phyloP scores from a whole-genome alignment of 2,797 vertebrate species.

The Pangasius sanitwongsei region DNA sequence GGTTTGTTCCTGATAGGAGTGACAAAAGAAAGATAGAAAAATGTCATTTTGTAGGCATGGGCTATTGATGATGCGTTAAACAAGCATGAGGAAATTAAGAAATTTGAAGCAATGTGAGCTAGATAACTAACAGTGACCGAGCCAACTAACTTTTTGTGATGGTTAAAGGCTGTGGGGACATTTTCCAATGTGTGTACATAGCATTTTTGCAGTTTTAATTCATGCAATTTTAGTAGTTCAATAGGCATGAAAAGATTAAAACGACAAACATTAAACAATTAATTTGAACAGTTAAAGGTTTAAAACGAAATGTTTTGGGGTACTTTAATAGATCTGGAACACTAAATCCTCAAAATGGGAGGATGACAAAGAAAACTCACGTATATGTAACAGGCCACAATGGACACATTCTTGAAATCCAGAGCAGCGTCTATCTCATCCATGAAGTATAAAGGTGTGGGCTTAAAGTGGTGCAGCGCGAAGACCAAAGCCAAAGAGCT shows the following conservation, averaged over 20 bases:
- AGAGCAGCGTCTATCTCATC: slow-evolving; percentile 98
- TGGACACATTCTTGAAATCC: slow-evolving; percentile 98
- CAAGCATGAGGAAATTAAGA: not conserved
- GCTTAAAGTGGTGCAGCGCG: slow-evolving; percentile 96
- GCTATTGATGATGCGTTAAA: not conserved
- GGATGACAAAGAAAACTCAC: slow-evolving; percentile 77
- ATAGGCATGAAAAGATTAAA: not conserved
- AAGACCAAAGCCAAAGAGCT: slow-evolving; percentile 96
- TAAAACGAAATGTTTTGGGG: not conserved
- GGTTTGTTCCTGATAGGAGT: slow-evolving; percentile 87
- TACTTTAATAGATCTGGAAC: not conserved
- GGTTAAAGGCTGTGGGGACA: not conserved
- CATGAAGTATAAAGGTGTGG: slow-evolving; percentile 98
- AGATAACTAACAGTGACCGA: not conserved
- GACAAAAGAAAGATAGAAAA: not conserved
- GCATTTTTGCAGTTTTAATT: not conserved
- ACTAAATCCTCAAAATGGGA: not conserved
- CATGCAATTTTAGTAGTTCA: not conserved
- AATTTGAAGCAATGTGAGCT: not conserved
- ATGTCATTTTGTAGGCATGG: not conserved
- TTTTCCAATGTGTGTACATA: not conserved
- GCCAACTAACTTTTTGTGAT: not conserved
- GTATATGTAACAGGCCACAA: slow-evolving; percentile 95
- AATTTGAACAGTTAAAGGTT: not conserved
- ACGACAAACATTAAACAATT: too few relatives aligned